phyloP scores from a whole-genome alignment of 2,888 invertebrate genomes.

The Cantharis rufa region DNA sequence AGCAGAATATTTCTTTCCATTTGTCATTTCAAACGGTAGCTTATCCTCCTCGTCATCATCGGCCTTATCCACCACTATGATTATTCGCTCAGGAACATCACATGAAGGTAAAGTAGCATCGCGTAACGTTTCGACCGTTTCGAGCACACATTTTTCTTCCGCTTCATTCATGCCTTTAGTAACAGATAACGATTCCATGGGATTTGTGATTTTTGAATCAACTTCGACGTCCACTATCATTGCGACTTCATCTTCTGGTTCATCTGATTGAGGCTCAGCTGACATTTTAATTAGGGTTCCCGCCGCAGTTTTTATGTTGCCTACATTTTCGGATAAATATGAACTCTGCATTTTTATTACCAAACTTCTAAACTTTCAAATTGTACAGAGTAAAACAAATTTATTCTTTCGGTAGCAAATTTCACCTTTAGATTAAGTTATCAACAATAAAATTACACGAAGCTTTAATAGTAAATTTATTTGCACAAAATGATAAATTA shows the following conservation, averaged over 20 bases:
- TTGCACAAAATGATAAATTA: background rate
- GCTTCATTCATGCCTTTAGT: background rate
- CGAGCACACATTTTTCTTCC: background rate
- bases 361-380: background rate
- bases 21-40: constrained; percentile 57
- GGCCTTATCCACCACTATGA: constrained; percentile 67
- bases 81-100: constrained; percentile 66
- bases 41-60: constrained; percentile 61
- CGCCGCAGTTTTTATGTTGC: background rate
- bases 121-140: constrained; percentile 38
- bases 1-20: constrained; percentile 61
- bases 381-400: background rate
- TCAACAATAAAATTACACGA: background rate
- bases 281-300: background rate
- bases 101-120: constrained; percentile 58
- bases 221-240: background rate
- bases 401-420: background rate
- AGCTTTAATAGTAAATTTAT: background rate
- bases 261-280: too few species aligned
- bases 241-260: too few species aligned
- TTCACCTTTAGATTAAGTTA: background rate
- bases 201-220: background rate
- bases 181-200: background rate
- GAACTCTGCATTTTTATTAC: background rate
- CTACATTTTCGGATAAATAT: background rate